phyloP scores from a whole-genome alignment of 2,113 vertebrate genomes.

The Caracal caracal region DNA sequence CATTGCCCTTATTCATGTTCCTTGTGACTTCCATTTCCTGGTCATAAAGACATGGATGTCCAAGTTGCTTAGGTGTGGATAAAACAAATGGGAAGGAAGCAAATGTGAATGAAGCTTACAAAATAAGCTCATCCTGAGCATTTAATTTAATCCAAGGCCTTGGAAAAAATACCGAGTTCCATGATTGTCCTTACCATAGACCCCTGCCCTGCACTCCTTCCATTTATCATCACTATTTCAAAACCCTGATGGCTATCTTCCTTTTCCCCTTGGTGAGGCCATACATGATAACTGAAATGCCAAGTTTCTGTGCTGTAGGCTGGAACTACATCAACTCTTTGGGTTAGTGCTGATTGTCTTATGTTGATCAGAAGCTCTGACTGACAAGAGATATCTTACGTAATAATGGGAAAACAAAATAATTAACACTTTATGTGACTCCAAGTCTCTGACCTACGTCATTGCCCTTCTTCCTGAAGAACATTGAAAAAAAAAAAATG shows the following conservation, averaged over 20 bases:
- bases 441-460: background rate
- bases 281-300: background rate
- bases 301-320: background rate
- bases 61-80: background rate
- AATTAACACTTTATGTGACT: background rate
- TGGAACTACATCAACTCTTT: background rate
- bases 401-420: conserved; percentile 25
- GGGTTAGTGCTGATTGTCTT: background rate
- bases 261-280: background rate
- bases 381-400: background rate
- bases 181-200: background rate
- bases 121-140: background rate
- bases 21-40: background rate
- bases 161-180: background rate
- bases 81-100: background rate
- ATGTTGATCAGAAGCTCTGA: background rate
- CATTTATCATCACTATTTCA: background rate
- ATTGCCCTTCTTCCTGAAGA: background rate
- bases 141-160: background rate
- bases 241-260: background rate
- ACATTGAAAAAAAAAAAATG: background rate
- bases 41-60: background rate
- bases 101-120: background rate
- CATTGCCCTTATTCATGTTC: background rate
- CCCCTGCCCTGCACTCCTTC: background rate